A percentile compares a stretch with the other conserved stretches of the same genome.
Evolutionary conservation across 2,113 vertebrate species (phyloP).

Genomic region (Gorsachius goisagi): DNA sequence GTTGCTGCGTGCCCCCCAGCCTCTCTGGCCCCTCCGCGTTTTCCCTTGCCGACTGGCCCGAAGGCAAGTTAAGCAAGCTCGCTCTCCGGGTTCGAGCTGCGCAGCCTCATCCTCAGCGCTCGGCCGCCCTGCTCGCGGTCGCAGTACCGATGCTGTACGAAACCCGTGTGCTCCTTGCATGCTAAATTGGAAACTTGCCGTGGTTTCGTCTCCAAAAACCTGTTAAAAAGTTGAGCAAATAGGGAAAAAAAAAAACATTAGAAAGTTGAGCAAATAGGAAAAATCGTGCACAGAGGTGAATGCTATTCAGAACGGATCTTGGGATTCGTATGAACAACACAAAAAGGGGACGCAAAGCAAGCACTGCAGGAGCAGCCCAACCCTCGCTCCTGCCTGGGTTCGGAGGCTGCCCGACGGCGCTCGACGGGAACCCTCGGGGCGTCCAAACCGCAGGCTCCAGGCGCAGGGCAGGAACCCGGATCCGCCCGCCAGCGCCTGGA

Average conservation of each 20-base stretch:
- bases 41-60: background rate
- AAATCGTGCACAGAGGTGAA: background rate
- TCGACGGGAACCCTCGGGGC: accelerated
- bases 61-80: background rate
- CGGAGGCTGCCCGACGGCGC: background rate
- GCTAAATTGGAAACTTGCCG: background rate
- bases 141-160: accelerated
- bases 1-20: background rate
- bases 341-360: background rate
- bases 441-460: background rate
- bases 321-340: no score
- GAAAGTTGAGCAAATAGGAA: background rate
- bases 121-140: accelerated
- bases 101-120: accelerated
- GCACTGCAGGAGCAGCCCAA: background rate
- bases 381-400: accelerated
- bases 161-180: background rate
- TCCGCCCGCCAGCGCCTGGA: background rate
- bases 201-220: background rate
- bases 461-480: background rate
- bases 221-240: background rate
- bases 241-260: background rate
- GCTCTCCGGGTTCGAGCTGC: background rate
- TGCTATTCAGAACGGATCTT: background rate
- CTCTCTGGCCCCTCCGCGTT: background rate